Percentiles rank a stretch among this genome's conserved stretches.
These are phyloP conservation scores for Frankliniella intonsa DNA, from an alignment of 2,888 invertebrate genomes.

Conservation along the genomic window DNA sequence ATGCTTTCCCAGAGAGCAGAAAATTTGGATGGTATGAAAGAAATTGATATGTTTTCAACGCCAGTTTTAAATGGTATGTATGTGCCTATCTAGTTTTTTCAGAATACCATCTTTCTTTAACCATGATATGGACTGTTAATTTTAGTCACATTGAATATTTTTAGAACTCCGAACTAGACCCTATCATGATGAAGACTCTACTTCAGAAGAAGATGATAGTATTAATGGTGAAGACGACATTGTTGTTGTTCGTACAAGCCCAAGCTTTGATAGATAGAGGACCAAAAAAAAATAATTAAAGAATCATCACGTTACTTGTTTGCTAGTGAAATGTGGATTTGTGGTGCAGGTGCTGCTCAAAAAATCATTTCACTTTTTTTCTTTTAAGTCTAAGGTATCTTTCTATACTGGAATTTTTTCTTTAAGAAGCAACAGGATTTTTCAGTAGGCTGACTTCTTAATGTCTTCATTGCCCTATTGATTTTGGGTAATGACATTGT, in stretches of 20 bases:
- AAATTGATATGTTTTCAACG: background rate
- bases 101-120: background rate
- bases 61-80: slow-evolving; percentile 1
- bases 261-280: background rate
- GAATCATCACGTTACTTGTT: too few species aligned
- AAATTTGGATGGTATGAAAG: background rate
- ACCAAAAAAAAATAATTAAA: too few species aligned
- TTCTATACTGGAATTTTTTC: too few species aligned
- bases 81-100: background rate
- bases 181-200: slow-evolving; percentile 1
- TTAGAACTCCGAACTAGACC: background rate
- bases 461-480: too few species aligned
- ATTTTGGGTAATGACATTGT: too few species aligned
- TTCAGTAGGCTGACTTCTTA: too few species aligned
- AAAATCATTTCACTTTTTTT: too few species aligned
- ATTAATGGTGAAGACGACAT: background rate
- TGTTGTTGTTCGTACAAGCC: background rate
- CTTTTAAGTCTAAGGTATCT: too few species aligned
- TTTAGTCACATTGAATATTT: background rate
- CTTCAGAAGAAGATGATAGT: background rate
- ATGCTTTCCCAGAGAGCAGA: background rate
- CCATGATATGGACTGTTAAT: background rate
- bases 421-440: too few species aligned
- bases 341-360: too few species aligned
- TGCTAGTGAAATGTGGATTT: too few species aligned